These are phyloP conservation scores for Craniophora ligustri DNA, from an alignment of 2,888 invertebrate genomes.

Conservation along the genomic window DNA sequence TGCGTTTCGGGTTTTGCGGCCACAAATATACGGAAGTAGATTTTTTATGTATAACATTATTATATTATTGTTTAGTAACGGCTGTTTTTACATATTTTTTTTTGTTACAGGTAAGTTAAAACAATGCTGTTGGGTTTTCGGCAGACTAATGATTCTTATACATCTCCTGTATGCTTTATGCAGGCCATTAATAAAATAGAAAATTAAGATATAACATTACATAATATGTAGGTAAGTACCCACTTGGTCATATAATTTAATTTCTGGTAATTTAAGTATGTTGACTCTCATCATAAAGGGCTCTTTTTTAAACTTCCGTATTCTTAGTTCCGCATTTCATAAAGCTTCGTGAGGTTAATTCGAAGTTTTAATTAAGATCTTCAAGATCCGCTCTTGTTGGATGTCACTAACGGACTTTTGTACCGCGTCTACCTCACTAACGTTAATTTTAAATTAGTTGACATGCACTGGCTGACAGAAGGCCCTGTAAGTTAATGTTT, in stretches of 20 bases:
- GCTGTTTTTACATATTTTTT: too few species aligned
- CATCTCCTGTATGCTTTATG: too few species aligned
- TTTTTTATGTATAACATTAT: too few species aligned
- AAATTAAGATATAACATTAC: too few species aligned
- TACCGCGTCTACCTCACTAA: conserved; percentile 22
- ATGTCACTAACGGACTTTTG: conserved; percentile 20
- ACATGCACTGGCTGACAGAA: conserved; percentile 36
- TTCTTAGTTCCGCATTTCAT: conserved; percentile 14
- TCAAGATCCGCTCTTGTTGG: conserved; percentile 26
- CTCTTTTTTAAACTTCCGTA: conserved; percentile 1
- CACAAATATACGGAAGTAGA: too few species aligned
- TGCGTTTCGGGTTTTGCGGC: too few species aligned
- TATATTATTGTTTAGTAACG: too few species aligned
- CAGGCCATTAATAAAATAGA: too few species aligned
- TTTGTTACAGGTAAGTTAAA: conserved; percentile 49
- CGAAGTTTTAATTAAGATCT: conserved; percentile 53
- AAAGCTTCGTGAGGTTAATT: conserved; percentile 37
- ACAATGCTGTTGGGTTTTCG: too few species aligned
- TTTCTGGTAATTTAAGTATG: too few species aligned
- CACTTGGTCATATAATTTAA: not conserved
- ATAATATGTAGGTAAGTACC: not conserved
- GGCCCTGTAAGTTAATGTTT: conserved; percentile 27
- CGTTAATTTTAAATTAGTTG: conserved; percentile 42
- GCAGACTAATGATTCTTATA: too few species aligned
- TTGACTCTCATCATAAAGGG: conserved; percentile 4